Evolutionary conservation across 2,888 invertebrate genomes (phyloP).

Genomic region (Acleris holmiana): DNA sequence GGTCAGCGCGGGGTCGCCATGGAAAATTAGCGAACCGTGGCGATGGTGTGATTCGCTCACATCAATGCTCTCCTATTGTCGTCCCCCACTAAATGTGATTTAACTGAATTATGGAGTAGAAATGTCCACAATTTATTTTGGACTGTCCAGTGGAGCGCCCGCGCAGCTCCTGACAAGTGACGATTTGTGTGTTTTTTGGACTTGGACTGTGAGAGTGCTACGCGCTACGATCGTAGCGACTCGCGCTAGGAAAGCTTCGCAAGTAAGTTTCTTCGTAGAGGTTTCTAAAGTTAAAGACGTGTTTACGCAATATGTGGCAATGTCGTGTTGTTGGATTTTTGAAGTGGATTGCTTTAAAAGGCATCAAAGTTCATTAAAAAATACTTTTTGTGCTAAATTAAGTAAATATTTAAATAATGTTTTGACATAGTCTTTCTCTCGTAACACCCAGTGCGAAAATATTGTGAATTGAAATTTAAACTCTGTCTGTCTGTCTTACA

Average conservation of each 20-base stretch:
- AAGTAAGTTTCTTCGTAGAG: slow-evolving; percentile 58
- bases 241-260: slow-evolving; percentile 56
- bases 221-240: slow-evolving; percentile 66
- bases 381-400: no score
- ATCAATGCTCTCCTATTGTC: slow-evolving; percentile 81
- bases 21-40: slow-evolving; percentile 79
- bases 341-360: background rate
- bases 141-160: slow-evolving; percentile 70
- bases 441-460: no score
- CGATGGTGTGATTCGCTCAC: slow-evolving; percentile 83
- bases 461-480: no score
- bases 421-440: no score
- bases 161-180: slow-evolving; percentile 54
- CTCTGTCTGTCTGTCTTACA: no score
- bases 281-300: slow-evolving; percentile 12
- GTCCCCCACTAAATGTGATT: slow-evolving; percentile 81
- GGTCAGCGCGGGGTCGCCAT: slow-evolving; percentile 67
- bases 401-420: no score
- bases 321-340: slow-evolving; percentile 14
- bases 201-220: slow-evolving; percentile 61
- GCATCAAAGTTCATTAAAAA: no score
- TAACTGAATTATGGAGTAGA: slow-evolving; percentile 81
- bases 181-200: slow-evolving; percentile 49
- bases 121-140: slow-evolving; percentile 79
- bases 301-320: slow-evolving; percentile 12